These are phyloP conservation scores for Myotis brandtii DNA, from an alignment of 2,113 vertebrate genomes.

Conservation along the genomic window DNA sequence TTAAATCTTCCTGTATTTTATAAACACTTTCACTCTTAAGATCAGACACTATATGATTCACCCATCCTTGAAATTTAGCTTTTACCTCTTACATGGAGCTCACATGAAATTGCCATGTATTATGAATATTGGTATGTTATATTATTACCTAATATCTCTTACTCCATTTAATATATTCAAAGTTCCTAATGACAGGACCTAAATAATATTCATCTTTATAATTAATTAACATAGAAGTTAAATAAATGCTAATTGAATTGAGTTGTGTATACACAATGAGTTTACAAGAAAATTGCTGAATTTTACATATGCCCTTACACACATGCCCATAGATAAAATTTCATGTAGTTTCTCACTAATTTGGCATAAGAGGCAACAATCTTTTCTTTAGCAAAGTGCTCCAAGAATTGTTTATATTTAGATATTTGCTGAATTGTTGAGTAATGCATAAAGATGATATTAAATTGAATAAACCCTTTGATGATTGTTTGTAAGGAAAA, in stretches of 20 bases:
- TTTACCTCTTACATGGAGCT: not conserved
- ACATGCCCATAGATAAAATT: not conserved
- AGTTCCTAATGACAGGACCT: not conserved
- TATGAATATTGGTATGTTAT: not conserved
- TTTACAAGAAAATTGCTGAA: not conserved
- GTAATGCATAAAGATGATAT: not conserved
- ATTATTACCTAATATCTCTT: not conserved
- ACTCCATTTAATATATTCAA: not conserved
- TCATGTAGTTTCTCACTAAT: not conserved
- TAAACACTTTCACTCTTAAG: not conserved
- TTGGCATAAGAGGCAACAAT: not conserved
- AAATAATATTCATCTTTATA: conserved; percentile 15
- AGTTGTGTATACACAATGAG: not conserved
- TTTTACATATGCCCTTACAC: not conserved
- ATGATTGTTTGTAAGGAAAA: not conserved
- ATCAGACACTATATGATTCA: not conserved
- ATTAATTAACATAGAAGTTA: not conserved
- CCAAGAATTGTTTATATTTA: conserved; percentile 10
- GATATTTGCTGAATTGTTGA: not conserved
- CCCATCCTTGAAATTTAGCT: not conserved
- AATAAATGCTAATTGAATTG: not conserved
- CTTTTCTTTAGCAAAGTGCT: not conserved
- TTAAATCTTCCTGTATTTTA: not conserved
- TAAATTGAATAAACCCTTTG: not conserved
- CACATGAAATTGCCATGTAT: not conserved